Evolutionary conservation across 2,113 vertebrate species (phyloP).

Genomic region (Odobenus rosmarus): DNA sequence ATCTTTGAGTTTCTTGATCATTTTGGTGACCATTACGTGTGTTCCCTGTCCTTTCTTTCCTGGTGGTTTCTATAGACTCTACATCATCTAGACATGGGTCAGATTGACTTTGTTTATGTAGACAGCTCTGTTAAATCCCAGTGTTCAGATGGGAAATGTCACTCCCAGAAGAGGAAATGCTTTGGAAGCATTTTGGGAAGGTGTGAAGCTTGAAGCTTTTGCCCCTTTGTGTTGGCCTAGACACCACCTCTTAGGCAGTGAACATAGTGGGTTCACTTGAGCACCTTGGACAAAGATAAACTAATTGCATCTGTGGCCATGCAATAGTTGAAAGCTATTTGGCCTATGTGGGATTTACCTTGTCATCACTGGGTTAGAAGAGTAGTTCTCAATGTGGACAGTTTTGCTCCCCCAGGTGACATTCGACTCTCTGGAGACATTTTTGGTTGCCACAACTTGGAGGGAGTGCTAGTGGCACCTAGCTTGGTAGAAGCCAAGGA

Average conservation of each 20-base stretch:
- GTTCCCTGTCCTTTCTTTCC: not conserved
- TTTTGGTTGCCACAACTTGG: not conserved
- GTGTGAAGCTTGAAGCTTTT: not conserved
- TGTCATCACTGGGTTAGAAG: not conserved
- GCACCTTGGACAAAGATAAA: not conserved
- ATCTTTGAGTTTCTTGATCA: not conserved
- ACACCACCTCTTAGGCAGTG: not conserved
- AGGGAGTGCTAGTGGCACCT: not conserved
- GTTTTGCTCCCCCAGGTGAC: not conserved
- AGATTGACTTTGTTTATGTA: not conserved
- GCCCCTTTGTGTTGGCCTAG: not conserved
- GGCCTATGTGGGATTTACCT: not conserved
- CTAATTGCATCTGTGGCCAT: not conserved
- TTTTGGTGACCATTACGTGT: not conserved
- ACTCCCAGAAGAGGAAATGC: not conserved
- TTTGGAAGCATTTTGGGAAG: not conserved
- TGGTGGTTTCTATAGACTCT: not conserved
- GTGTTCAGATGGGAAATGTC: not conserved
- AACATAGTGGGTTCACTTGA: not conserved
- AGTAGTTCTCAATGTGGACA: not conserved
- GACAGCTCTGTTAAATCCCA: not conserved
- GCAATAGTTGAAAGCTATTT: not conserved
- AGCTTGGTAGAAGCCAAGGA: not conserved
- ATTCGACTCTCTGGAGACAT: not conserved
- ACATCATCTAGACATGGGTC: not conserved